Percentiles rank a stretch among this genome's conserved stretches.
Conservation (phyloP, 2,797 vertebrate genomes). For the Sebastes umbrosus region DNA sequence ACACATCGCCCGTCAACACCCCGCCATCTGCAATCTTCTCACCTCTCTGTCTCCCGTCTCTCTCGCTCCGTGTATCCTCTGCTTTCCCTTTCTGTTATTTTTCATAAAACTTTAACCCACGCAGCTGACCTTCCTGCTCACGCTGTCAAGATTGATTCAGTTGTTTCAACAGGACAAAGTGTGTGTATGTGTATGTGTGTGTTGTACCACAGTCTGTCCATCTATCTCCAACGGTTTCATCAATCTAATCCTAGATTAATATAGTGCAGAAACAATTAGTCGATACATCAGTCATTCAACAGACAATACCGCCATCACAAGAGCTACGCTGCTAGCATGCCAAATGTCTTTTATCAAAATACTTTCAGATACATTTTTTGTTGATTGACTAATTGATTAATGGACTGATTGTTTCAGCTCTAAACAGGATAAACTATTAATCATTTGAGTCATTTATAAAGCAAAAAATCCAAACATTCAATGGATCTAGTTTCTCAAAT, state of each 20-base stretch:
- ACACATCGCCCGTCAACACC: conserved; percentile 50
- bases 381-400: neutral
- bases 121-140: neutral
- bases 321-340: no score
- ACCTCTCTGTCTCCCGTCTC: conserved; percentile 5
- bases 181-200: neutral
- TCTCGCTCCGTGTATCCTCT: conserved; percentile 1
- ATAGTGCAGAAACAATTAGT: neutral
- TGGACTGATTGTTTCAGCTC: neutral
- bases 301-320: neutral
- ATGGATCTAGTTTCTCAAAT: neutral
- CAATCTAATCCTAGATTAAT: neutral
- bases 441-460: neutral
- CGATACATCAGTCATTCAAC: neutral
- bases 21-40: conserved; percentile 51
- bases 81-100: conserved; percentile 38
- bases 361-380: neutral
- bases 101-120: conserved; percentile 2
- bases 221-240: neutral
- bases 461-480: neutral
- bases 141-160: neutral
- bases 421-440: neutral
- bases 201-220: neutral
- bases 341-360: neutral
- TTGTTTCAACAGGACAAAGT: conserved; percentile 11